Evolutionary conservation across 1,140 invertebrate genomes (phyloP).

Genomic region (Tetranychus urticae): DNA sequence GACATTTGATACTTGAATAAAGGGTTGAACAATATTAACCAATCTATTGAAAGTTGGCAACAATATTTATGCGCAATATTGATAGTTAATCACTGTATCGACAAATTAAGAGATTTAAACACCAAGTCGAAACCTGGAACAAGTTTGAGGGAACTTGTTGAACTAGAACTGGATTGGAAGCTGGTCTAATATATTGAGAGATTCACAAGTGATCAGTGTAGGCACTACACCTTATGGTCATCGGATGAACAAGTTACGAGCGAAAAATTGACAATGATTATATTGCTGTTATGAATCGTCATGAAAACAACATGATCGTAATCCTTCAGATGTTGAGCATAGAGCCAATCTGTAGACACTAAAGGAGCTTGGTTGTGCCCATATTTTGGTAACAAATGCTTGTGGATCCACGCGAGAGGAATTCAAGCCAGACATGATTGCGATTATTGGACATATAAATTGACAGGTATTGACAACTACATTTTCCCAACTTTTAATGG

Average conservation of each 20-base stretch:
- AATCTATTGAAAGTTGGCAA: too few species aligned
- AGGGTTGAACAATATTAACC: too few species aligned
- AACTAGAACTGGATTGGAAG: slow-evolving; percentile 68
- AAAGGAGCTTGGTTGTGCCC: slow-evolving; percentile 61
- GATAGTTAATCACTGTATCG: too few species aligned
- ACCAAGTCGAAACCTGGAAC: background rate
- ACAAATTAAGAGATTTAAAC: background rate
- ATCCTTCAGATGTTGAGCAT: slow-evolving; percentile 70
- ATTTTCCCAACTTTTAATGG: slow-evolving; percentile 7
- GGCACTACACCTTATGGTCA: slow-evolving; percentile 51
- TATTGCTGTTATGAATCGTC: slow-evolving; percentile 28
- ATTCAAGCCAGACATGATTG: slow-evolving; percentile 62
- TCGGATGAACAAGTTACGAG: slow-evolving; percentile 46
- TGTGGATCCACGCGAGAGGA: slow-evolving; percentile 73
- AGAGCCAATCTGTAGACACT: slow-evolving; percentile 89
- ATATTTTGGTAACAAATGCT: slow-evolving; percentile 70
- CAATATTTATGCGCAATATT: too few species aligned
- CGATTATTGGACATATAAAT: slow-evolving; percentile 77
- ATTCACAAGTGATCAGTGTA: slow-evolving; percentile 33
- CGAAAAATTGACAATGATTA: slow-evolving; percentile 38
- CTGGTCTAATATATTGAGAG: slow-evolving; percentile 52
- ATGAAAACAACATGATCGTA: slow-evolving; percentile 56
- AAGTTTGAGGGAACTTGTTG: slow-evolving; percentile 47
- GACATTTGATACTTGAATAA: too few species aligned
- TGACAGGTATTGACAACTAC: slow-evolving; percentile 32